phyloP scores from a whole-genome alignment of 2,113 vertebrate species.

The Thomomys bottae region DNA sequence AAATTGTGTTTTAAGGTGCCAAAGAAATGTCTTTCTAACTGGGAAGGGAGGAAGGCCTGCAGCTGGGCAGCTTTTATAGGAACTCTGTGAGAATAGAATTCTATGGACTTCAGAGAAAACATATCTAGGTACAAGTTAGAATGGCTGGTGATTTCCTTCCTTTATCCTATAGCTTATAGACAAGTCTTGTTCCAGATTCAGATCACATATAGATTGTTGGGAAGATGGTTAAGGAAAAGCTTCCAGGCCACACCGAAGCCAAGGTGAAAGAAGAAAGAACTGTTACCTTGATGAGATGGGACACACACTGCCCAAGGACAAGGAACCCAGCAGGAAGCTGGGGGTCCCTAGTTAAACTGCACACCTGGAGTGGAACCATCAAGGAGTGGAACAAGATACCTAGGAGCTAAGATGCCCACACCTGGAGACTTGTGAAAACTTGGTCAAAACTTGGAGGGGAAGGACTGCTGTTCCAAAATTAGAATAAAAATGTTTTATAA shows the following conservation, averaged over 20 bases:
- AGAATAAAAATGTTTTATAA: background rate
- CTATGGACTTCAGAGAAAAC: background rate
- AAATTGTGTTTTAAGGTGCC: background rate
- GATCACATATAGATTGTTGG: background rate
- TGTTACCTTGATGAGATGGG: background rate
- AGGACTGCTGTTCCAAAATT: background rate
- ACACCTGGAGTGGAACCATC: background rate
- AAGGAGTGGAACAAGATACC: background rate
- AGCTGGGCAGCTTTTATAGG: background rate
- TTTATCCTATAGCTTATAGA: background rate
- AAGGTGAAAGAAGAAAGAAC: background rate
- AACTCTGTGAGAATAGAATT: background rate
- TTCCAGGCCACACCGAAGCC: background rate
- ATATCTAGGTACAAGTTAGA: background rate
- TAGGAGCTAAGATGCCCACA: background rate
- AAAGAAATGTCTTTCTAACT: background rate
- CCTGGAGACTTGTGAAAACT: background rate
- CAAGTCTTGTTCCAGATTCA: constrained; percentile 1
- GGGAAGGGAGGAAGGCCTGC: background rate
- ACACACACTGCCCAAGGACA: background rate
- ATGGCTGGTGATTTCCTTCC: constrained; percentile 4
- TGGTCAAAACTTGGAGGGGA: background rate
- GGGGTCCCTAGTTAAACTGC: background rate
- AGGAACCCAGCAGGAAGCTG: background rate
- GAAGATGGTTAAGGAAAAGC: background rate